Evolutionary conservation across 1,140 invertebrate genomes (phyloP), one percentile per base, ranked within the genome.

Genomic region (Caligus rogercresseyi): DNA sequence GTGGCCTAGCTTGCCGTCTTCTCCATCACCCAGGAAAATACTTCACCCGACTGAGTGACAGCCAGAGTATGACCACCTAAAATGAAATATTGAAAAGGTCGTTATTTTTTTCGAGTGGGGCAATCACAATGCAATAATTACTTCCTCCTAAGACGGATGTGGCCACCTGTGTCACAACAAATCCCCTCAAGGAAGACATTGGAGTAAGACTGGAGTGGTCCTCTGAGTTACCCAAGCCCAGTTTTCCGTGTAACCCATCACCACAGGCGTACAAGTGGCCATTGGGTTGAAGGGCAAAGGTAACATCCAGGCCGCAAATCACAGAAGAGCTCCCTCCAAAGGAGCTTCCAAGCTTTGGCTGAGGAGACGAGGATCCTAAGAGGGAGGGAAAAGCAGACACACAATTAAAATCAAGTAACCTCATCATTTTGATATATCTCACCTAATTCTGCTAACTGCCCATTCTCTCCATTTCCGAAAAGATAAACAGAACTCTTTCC

Each of bases 1-100:
- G 71, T 83, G 81, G 1, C 81, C 82, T 24, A 83, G 71, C 73
- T 83, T 83, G 2, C 79, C 79, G 69, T 78, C 79, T 68, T 80
- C 78, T 13, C 78, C 78, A 69, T 79, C 77, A 7, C 78, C 78
- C 78, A 80, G 52, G 74, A 77, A 66, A 80, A 80, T 18, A 80
- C 78, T 69, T 80, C 79, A 16, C 80, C 79, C 69, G 75, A 77
- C 66, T 80, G 78, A n/a, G 78, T 76, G 26, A 81, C 65, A 18
- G 79, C 79, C 65, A 80, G 68, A 64, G 74, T 78, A 70, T 81
- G 79, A n/a, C 79, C 79, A 71, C 80, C 79, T 18, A 76, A 43
- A 43, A 11, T 43, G n/a, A 43, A 11, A n/a, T n/a, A n/a, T n/a
- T n/a, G n/a, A n/a, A n/a, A n/a, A n/a, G n/a, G n/a, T n/a, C n/a